A percentile compares a stretch with the other conserved stretches of the same genome.
Evolutionary conservation across 2,888 invertebrate species (phyloP).

Genomic region (Colletes collaris): DNA sequence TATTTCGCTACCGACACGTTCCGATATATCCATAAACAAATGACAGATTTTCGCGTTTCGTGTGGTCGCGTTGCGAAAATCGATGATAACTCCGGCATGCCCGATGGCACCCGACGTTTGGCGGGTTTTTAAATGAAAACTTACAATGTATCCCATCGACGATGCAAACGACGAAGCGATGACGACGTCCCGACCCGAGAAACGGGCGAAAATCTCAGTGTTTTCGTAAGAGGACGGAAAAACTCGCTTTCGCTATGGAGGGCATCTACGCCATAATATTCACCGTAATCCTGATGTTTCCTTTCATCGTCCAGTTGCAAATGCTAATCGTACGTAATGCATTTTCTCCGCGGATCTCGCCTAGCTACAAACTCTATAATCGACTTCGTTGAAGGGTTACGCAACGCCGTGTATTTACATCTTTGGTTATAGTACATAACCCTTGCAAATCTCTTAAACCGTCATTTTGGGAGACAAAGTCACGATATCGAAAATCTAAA

Average conservation of each 20-base stretch:
- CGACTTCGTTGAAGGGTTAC: conserved; percentile 5
- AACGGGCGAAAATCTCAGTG: conserved; percentile 15
- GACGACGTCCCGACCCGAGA: conserved; percentile 27
- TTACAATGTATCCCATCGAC: conserved; percentile 32
- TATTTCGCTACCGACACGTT: too few relatives aligned
- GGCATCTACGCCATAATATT: conserved; percentile 48
- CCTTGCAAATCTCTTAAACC: too few relatives aligned
- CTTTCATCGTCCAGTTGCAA: conserved; percentile 58
- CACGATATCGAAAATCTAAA: too few relatives aligned
- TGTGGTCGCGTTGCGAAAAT: conserved; percentile 10
- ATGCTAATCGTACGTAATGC: conserved; percentile 58
- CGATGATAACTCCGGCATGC: conserved; percentile 22
- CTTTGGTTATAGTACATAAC: neutral
- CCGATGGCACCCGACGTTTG: conserved; percentile 17
- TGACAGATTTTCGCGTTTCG: conserved; percentile 23
- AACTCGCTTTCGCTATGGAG: conserved; percentile 45
- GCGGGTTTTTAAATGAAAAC: conserved; percentile 2
- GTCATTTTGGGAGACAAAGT: too few relatives aligned
- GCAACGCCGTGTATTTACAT: neutral
- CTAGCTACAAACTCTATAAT: neutral
- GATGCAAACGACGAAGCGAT: conserved; percentile 10
- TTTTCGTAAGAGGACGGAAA: conserved; percentile 11
- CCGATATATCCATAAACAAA: conserved; percentile 38
- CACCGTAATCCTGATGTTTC: conserved; percentile 51
- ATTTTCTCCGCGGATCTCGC: conserved; percentile 7